phyloP scores from a whole-genome alignment of 1,140 invertebrate species.

The Hormaphis cornu region DNA sequence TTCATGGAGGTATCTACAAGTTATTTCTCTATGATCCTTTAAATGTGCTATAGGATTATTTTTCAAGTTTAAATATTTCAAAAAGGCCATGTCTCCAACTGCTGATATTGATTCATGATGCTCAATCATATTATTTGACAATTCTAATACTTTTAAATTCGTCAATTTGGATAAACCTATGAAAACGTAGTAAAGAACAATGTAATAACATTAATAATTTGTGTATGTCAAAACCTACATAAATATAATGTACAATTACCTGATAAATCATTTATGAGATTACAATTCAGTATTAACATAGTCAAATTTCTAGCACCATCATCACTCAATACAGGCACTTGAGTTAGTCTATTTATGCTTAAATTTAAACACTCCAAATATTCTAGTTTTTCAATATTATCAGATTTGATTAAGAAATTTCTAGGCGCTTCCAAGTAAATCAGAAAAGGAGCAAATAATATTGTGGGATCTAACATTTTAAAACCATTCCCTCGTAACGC shows the following conservation, averaged over 20 bases:
- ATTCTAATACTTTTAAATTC: conserved; percentile 49
- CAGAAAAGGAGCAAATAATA: neutral
- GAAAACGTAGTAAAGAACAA: conserved; percentile 1
- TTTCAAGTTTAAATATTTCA: conserved; percentile 49
- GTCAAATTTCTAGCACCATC: conserved; percentile 45
- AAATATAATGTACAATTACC: conserved; percentile 39
- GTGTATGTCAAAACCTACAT: neutral
- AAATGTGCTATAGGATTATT: conserved; percentile 55
- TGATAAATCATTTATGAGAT: conserved; percentile 46
- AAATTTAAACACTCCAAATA: conserved; percentile 20
- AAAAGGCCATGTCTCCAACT: conserved; percentile 46
- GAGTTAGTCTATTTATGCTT: conserved; percentile 18
- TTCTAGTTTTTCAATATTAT: conserved; percentile 9
- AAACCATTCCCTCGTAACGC: neutral
- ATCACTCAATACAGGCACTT: conserved; percentile 48
- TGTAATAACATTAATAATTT: too few relatives aligned
- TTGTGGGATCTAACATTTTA: neutral
- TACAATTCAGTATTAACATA: conserved; percentile 49
- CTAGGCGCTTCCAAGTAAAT: conserved; percentile 12
- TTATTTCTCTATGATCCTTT: conserved; percentile 48
- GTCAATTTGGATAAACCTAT: conserved; percentile 46
- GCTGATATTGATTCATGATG: conserved; percentile 50
- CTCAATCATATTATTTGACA: conserved; percentile 54
- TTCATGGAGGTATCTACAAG: conserved; percentile 50
- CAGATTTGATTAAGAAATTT: neutral